Conservation (phyloP, 2,113 vertebrate genomes). For the Oophaga pumilio region DNA sequence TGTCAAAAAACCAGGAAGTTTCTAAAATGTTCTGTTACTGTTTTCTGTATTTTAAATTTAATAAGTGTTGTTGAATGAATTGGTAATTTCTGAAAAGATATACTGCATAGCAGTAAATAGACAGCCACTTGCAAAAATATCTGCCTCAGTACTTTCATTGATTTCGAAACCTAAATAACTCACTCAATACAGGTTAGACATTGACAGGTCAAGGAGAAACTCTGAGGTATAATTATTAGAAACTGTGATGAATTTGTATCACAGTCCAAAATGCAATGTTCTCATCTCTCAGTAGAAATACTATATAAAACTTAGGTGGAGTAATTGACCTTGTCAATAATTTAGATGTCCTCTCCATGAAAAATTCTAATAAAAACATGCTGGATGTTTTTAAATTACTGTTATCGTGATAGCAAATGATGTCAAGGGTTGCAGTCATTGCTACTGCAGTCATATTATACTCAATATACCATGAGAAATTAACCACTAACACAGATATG, state of each 20-base stretch:
- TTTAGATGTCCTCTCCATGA: not conserved
- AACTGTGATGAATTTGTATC: slow-evolving; percentile 50
- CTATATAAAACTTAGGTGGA: slow-evolving; percentile 10
- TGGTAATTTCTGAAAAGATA: slow-evolving; percentile 59
- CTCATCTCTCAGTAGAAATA: slow-evolving; percentile 30
- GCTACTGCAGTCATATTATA: not conserved
- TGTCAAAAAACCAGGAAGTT: slow-evolving; percentile 26
- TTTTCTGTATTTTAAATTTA: slow-evolving; percentile 39
- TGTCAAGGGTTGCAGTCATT: too few relatives aligned
- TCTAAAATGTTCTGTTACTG: not conserved
- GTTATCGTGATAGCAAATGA: not conserved
- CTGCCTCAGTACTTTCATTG: slow-evolving; percentile 45
- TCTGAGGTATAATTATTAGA: slow-evolving; percentile 48
- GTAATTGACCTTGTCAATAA: slow-evolving; percentile 28
- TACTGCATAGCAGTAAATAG: slow-evolving; percentile 46
- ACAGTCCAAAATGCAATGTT: slow-evolving; percentile 16
- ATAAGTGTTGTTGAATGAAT: slow-evolving; percentile 57
- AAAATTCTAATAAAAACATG: not conserved
- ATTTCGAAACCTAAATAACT: slow-evolving; percentile 61
- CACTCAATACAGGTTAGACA: slow-evolving; percentile 51
- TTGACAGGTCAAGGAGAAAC: slow-evolving; percentile 58
- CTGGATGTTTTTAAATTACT: not conserved
- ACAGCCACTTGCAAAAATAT: slow-evolving; percentile 51
- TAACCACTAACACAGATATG: not conserved
- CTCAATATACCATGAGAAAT: not conserved